Conservation (phyloP, 2,113 vertebrate species). For the Formicarius rufipectus region DNA sequence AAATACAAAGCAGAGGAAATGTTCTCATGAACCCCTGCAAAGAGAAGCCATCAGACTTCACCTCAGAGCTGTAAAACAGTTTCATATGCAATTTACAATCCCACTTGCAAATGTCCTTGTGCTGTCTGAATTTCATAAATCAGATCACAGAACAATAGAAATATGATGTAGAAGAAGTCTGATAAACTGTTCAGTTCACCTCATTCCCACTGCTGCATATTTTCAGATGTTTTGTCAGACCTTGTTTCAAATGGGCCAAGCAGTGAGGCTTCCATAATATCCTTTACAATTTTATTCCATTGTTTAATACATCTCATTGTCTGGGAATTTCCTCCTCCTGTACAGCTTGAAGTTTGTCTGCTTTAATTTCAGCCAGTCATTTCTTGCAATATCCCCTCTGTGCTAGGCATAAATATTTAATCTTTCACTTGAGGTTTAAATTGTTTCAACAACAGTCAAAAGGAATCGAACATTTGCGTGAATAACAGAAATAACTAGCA, state of each 20-base stretch:
- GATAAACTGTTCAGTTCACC: not conserved
- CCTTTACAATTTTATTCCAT: slow-evolving; percentile 8
- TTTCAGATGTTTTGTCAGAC: not conserved
- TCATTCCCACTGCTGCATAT: not conserved
- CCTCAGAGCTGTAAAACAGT: slow-evolving; percentile 18
- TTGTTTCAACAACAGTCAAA: not conserved
- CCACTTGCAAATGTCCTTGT: not conserved
- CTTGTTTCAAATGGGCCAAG: not conserved
- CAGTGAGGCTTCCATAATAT: not conserved
- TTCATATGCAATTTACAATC: slow-evolving; percentile 5
- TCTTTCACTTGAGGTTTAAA: slow-evolving; percentile 18
- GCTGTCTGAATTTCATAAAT: slow-evolving; percentile 45
- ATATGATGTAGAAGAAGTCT: not conserved
- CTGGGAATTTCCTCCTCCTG: slow-evolving; percentile 20
- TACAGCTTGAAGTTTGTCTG: slow-evolving; percentile 24
- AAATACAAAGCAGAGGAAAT: slow-evolving; percentile 39
- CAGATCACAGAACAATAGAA: not conserved
- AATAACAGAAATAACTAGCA: not conserved
- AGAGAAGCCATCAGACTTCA: slow-evolving; percentile 30
- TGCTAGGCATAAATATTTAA: slow-evolving; percentile 39
- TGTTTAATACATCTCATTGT: slow-evolving; percentile 33
- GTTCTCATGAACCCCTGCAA: slow-evolving; percentile 42
- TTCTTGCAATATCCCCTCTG: slow-evolving; percentile 9
- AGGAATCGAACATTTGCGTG: not conserved
- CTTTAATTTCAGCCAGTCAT: not conserved